These are phyloP conservation scores for Chalcosyrphus nemorum DNA, from an alignment of 2,888 invertebrate species.

Conservation along the genomic window DNA sequence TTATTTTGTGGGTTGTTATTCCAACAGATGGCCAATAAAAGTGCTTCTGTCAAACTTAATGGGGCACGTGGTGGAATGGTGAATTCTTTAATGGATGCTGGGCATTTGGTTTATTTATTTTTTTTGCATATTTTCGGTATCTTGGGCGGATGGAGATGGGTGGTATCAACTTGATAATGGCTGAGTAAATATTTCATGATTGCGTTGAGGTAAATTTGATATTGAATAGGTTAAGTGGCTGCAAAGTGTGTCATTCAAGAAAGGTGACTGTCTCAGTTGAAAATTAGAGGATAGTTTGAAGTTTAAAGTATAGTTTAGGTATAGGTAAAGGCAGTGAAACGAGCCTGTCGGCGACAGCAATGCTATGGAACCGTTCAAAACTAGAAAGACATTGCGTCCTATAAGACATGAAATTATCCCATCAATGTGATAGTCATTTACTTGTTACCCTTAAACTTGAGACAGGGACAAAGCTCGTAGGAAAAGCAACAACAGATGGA, in stretches of 20 bases:
- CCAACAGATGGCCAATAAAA: not conserved
- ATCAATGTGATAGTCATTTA: no score
- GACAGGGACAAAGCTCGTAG: no score
- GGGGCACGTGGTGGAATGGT: not conserved
- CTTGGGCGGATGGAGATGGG: not conserved
- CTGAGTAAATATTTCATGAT: slow-evolving; percentile 35
- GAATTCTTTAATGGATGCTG: slow-evolving; percentile 1
- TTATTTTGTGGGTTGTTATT: slow-evolving; percentile 33
- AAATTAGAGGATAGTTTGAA: no score
- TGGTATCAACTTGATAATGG: slow-evolving; percentile 16
- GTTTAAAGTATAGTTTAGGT: no score
- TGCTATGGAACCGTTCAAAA: no score
- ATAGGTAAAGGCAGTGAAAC: no score
- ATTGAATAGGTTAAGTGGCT: not conserved
- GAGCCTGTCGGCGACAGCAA: no score
- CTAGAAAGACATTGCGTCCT: no score
- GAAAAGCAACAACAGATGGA: no score
- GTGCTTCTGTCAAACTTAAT: slow-evolving; percentile 23
- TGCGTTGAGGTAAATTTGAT: slow-evolving; percentile 1
- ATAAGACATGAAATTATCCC: no score
- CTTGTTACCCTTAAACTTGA: no score
- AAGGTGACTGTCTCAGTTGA: not conserved
- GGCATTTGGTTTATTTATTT: no score
- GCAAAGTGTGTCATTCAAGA: not conserved
- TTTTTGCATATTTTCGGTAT: not conserved